Conservation (phyloP, 64 coral and sea anemone genomes). For the Stylophora pistillata region DNA sequence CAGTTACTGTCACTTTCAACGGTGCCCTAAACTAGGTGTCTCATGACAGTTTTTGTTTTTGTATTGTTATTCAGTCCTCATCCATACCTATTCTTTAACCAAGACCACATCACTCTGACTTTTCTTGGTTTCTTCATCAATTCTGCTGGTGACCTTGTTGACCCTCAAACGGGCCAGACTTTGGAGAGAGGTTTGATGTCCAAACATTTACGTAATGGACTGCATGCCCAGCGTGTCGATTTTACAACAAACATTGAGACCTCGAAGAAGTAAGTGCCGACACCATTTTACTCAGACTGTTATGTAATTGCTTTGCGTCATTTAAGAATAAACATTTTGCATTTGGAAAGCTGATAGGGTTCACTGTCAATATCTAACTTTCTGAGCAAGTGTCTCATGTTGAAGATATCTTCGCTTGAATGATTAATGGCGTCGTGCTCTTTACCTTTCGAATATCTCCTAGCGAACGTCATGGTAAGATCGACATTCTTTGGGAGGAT, state of each 20-base stretch:
- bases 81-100: constrained; percentile 91
- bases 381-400: too few species aligned
- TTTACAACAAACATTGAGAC: constrained; percentile 32
- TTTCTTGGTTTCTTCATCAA: constrained; percentile 85
- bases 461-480: too few species aligned
- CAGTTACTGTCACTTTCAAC: neutral
- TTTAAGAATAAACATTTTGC: too few species aligned
- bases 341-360: too few species aligned
- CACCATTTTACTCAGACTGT: neutral
- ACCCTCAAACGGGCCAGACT: constrained; percentile 29
- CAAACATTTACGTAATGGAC: constrained; percentile 12
- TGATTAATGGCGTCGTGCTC: too few species aligned
- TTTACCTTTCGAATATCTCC: too few species aligned
- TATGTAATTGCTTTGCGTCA: neutral
- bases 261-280: constrained; percentile 69
- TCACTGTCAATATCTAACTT: too few species aligned
- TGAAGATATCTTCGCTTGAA: too few species aligned
- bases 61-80: constrained; percentile 59
- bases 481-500: too few species aligned
- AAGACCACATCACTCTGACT: constrained; percentile 79
- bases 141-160: constrained; percentile 58
- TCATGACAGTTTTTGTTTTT: neutral
- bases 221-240: constrained; percentile 47
- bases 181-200: constrained; percentile 66
- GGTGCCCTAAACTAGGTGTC: neutral